These are phyloP conservation scores for Tonatia bakeri DNA, from an alignment of 2,113 vertebrate genomes.

Conservation along the genomic window DNA sequence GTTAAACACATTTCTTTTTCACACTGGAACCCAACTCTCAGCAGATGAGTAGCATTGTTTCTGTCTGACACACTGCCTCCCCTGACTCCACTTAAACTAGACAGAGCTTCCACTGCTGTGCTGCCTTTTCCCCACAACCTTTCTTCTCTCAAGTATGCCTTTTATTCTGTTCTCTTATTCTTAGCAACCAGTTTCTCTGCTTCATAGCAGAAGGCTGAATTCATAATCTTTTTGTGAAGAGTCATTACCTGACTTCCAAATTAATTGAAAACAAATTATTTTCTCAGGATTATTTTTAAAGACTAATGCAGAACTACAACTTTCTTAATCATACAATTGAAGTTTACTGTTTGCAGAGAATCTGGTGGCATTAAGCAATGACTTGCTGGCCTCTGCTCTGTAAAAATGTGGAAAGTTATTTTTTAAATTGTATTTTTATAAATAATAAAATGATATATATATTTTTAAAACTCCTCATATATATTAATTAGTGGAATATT, in stretches of 20 bases:
- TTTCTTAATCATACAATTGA: not conserved
- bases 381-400: not conserved
- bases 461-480: constrained; percentile 4
- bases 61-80: not conserved
- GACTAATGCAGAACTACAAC: not conserved
- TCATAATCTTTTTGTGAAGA: not conserved
- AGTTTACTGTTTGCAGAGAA: not conserved
- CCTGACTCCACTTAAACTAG: not conserved
- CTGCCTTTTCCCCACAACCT: not conserved
- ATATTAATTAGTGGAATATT: constrained; percentile 26
- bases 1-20: not conserved
- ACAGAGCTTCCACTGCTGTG: not conserved
- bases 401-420: not conserved
- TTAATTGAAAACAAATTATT: not conserved
- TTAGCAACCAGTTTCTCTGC: not conserved
- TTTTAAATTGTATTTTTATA: constrained; percentile 6
- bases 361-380: not conserved
- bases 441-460: not conserved
- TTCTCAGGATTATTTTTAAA: not conserved
- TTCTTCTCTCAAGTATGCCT: not conserved
- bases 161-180: not conserved
- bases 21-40: not conserved
- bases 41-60: not conserved
- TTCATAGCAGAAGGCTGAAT: not conserved
- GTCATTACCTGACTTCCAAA: not conserved